Evolutionary conservation across 2,888 invertebrate genomes (phyloP).

Genomic region (Volucella inflata): DNA sequence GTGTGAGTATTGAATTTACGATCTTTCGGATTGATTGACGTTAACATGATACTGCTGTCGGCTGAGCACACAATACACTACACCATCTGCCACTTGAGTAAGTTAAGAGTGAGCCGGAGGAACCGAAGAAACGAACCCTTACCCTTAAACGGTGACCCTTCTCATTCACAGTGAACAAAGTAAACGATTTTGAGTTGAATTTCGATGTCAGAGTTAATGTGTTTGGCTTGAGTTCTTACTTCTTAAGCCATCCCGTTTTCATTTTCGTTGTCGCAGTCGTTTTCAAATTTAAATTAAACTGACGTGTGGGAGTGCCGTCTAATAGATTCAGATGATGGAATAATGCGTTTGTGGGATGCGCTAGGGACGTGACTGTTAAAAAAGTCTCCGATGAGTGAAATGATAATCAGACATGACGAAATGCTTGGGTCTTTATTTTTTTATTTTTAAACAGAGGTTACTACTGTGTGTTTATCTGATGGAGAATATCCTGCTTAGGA

Average conservation of each 20-base stretch:
- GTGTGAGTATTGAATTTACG: constrained; percentile 44
- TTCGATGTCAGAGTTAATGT: background rate
- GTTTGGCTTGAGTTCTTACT: background rate
- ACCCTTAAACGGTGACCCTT: constrained; percentile 36
- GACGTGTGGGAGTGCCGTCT: constrained; percentile 18
- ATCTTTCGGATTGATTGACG: constrained; percentile 59
- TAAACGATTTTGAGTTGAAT: constrained; percentile 13
- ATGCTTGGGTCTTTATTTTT: constrained; percentile 1
- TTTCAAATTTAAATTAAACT: constrained; percentile 12
- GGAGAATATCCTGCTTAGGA: constrained; percentile 10
- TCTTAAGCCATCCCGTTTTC: too few relatives aligned
- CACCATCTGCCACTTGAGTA: constrained; percentile 55
- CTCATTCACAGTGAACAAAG: constrained; percentile 20
- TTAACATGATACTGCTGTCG: constrained; percentile 46
- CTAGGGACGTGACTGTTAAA: background rate
- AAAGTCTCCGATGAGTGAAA: constrained; percentile 2
- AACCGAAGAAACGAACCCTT: background rate
- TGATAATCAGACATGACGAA: constrained; percentile 28
- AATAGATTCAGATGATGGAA: constrained; percentile 27
- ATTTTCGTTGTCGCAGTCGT: too few relatives aligned
- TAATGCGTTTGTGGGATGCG: constrained; percentile 8
- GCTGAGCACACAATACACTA: constrained; percentile 32
- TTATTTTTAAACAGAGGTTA: too few relatives aligned
- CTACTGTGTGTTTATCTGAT: background rate
- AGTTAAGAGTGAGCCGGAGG: background rate